Base-by-base conservation (phyloP, 1,140 invertebrate species). In the Pogonus chalceus region DNA sequence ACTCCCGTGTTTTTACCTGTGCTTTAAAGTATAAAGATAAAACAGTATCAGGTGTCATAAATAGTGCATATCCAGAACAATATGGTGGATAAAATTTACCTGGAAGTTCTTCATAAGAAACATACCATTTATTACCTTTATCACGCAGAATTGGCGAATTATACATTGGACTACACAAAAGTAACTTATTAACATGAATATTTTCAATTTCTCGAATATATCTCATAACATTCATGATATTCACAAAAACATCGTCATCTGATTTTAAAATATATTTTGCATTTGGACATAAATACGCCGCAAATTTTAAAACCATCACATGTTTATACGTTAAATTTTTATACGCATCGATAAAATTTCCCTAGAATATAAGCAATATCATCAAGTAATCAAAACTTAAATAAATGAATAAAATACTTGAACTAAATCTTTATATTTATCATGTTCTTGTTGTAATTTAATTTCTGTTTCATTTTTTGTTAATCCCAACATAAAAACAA, bases 241-340 rank as follows among this genome's bases (percentile, higher is more conserved):
- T 83, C 46, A 89, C 84, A 65, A 87, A 86, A 39, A 88, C 79
- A 70, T 90, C 86, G 62, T 90, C 87, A 65, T 90, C 86, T 61
- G 81, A 79, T 69, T 90, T 89, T 58, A 90, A 74, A 58, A 89
- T 69, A 69, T 85, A 87, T 64, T 80, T 82, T 26, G 83, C 84
- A 58, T 77, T 72, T 49, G 76, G 69, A 69, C 83, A 85, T 69
- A 82, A 78, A 63, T 83, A 80, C 3, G 79, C 75, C 37, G 82
- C 78, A 83, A 88, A 93, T 66, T 88, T 88, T n/a, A 92, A 76
- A 1, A 79, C 82, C 79, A 88, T 87, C 2, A 87, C 80, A 69
- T 90, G 88, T 69, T 93, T 93, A 62, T 90, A 89, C 1, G 89
- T 91, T 69, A 93, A 78, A 71, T 92, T 93, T 56, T 82, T 77